phyloP scores from a whole-genome alignment of 2,113 vertebrate genomes.

The Lampris megalopsis region DNA sequence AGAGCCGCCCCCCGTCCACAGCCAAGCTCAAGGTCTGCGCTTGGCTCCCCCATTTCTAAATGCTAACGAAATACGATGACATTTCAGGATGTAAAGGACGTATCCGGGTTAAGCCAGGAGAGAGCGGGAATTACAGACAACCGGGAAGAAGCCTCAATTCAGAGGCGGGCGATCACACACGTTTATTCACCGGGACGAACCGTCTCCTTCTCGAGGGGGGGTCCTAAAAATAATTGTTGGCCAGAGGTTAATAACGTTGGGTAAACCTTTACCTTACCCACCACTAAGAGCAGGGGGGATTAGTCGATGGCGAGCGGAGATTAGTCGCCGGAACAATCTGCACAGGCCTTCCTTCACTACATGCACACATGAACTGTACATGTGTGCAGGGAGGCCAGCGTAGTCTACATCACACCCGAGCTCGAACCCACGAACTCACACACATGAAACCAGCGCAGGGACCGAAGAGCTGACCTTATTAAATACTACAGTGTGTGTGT shows the following conservation, averaged over 20 bases:
- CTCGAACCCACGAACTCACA: constrained; percentile 65
- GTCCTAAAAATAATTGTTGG: too few species aligned
- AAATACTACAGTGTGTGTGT: constrained; percentile 53
- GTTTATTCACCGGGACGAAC: too few species aligned
- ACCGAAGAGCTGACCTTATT: constrained; percentile 67
- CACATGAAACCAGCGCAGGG: constrained; percentile 60
- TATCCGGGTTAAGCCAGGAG: constrained; percentile 59
- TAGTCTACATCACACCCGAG: constrained; percentile 44
- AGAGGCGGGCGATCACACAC: too few species aligned
- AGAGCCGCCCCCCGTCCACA: constrained; percentile 14
- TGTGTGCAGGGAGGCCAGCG: constrained; percentile 27
- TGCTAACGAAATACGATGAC: constrained; percentile 81
- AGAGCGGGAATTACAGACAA: too few species aligned
- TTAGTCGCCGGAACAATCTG: constrained; percentile 6
- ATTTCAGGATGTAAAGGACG: constrained; percentile 75
- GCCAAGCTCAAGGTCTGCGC: constrained; percentile 32
- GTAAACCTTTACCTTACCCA: too few species aligned
- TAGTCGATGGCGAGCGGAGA: not conserved
- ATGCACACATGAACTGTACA: not conserved
- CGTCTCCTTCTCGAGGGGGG: too few species aligned
- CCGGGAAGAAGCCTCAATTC: too few species aligned
- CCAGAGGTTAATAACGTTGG: too few species aligned
- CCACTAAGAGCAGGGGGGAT: not conserved
- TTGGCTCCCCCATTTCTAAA: constrained; percentile 69
- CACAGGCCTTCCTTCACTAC: constrained; percentile 26